Evolutionary conservation across 2,113 vertebrate species (phyloP).

Genomic region (Podocnemis expansa): DNA sequence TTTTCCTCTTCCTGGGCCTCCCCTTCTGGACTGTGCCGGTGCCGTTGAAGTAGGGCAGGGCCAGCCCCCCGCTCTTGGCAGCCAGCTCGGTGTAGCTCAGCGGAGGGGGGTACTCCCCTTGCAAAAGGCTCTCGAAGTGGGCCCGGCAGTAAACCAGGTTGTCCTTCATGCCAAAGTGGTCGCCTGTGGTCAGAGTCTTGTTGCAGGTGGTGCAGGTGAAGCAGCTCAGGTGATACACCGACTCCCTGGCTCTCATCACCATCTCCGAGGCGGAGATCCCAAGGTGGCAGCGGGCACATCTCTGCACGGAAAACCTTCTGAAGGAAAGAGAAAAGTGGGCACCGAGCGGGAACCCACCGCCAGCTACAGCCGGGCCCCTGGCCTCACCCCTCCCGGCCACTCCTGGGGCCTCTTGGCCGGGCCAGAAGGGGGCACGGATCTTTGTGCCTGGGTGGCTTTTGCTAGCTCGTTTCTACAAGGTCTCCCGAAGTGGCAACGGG

Average conservation of each 20-base stretch:
- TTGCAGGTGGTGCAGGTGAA: constrained; percentile 98
- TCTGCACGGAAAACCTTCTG: constrained; percentile 99
- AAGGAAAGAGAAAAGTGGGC: constrained; percentile 74
- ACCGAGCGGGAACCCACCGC: constrained; percentile 18
- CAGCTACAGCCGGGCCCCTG: too few species aligned
- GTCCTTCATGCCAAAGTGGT: constrained; percentile 99
- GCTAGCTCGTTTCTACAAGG: neutral
- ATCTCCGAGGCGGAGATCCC: constrained; percentile 98
- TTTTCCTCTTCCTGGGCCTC: constrained; percentile 96
- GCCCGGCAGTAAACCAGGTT: constrained; percentile 97
- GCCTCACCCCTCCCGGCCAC: neutral
- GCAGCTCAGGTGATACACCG: constrained; percentile 98
- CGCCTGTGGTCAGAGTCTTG: constrained; percentile 97
- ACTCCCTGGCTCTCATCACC: constrained; percentile 98
- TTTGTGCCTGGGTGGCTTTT: accelerated
- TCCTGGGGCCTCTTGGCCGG: too few species aligned
- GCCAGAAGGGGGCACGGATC: neutral
- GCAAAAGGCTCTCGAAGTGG: constrained; percentile 96
- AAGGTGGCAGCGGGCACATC: constrained; percentile 99
- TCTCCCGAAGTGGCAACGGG: neutral
- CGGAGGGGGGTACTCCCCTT: constrained; percentile 92
- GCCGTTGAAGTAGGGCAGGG: constrained; percentile 96
- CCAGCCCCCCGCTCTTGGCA: constrained; percentile 90
- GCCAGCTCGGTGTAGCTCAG: constrained; percentile 97
- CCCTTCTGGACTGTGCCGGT: constrained; percentile 95